Evolutionary conservation across 2,113 vertebrate species (phyloP).

Genomic region (Malurus cyaneus): DNA sequence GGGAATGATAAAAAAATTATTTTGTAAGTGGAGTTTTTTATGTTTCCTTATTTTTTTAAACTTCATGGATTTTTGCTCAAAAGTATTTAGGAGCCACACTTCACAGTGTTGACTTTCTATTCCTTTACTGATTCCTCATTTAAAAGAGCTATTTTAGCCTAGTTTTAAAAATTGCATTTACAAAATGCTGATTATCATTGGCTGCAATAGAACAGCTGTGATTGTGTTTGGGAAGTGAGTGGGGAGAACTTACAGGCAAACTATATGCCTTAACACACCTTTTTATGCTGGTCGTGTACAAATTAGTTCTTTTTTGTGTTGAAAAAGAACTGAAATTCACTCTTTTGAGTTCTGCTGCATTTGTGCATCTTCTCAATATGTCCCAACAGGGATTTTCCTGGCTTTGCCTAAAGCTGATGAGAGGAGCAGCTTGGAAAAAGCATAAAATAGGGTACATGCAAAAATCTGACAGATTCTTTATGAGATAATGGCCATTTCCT

Average conservation of each 20-base stretch:
- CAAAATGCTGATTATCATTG: background rate
- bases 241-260: background rate
- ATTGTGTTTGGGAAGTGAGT: background rate
- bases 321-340: background rate
- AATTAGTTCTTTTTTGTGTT: background rate
- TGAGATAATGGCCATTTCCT: background rate
- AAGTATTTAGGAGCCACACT: background rate
- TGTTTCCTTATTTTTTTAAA: background rate
- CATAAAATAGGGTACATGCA: background rate
- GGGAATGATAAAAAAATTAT: background rate
- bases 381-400: background rate
- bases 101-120: background rate
- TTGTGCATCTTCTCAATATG: background rate
- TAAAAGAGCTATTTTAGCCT: background rate
- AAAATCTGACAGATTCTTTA: background rate
- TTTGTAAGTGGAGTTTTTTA: background rate
- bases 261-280: background rate
- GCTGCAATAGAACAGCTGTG: background rate
- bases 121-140: background rate
- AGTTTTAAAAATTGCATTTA: background rate
- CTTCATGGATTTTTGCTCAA: background rate
- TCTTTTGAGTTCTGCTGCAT: background rate
- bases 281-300: background rate
- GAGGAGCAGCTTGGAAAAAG: background rate
- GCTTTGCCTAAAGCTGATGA: background rate